These are phyloP conservation scores for Ceyx melanurus DNA, from an alignment of 2,113 vertebrate genomes.

Conservation along the genomic window DNA sequence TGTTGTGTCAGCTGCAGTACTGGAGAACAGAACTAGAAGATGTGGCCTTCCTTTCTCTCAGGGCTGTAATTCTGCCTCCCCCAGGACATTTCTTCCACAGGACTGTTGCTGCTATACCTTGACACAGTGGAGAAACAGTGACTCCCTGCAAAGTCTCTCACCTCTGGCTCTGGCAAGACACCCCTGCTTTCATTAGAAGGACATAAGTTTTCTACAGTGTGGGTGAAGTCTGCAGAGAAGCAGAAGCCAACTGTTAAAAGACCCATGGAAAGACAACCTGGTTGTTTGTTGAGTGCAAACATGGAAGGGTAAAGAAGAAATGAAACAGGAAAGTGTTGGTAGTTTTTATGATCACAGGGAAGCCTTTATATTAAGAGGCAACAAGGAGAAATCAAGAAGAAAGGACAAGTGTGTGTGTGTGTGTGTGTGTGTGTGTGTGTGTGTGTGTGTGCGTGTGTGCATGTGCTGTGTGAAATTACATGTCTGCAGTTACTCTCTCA, in stretches of 20 bases:
- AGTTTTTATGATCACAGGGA: neutral
- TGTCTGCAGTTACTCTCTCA: neutral
- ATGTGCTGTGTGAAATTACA: rapidly evolving
- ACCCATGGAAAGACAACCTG: neutral
- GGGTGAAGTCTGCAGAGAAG: neutral
- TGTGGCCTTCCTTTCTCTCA: neutral
- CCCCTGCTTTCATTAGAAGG: neutral
- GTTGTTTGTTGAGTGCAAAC: neutral
- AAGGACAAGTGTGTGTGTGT: rapidly evolving
- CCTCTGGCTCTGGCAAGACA: neutral
- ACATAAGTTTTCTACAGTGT: neutral
- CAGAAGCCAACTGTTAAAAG: neutral
- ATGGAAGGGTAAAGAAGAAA: neutral
- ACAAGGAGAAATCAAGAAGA: neutral
- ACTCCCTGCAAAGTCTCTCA: neutral
- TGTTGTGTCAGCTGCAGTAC: neutral
- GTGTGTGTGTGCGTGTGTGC: neutral
- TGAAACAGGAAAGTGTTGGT: neutral
- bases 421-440: too few species aligned
- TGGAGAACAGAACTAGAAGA: neutral
- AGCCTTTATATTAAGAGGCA: neutral
- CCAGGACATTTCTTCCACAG: neutral
- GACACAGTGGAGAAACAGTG: neutral
- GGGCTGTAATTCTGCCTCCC: neutral
- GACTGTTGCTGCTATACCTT: neutral